Base-by-base conservation (phyloP, 2,888 invertebrate species). In the Marronus borbonicus region DNA sequence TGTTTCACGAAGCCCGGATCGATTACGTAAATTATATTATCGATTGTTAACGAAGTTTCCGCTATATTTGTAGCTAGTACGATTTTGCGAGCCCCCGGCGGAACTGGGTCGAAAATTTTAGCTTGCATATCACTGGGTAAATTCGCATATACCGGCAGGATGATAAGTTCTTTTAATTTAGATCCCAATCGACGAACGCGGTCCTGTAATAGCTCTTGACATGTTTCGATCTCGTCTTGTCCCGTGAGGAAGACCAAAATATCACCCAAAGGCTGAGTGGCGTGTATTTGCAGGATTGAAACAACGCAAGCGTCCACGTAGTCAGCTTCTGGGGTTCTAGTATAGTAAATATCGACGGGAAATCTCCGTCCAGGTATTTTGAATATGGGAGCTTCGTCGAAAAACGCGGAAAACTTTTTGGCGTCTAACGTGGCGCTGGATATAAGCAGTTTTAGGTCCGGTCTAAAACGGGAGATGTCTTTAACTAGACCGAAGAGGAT, bases 1-100 rank as follows among this genome's bases (percentile, higher is more conserved):
- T 99, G 98, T 88, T 99, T 99, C 66, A 97, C 97, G 90, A 98
- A 99, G 0, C 99, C 99, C n/a, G 99, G 98, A 90, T 99, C 99
- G 82, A 99, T 98, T 0, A 99, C 99, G 89, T 98, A 99, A 80
- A 97, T 94, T 81, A 99, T 99, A 84, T 99, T 99, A 87, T 99
- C 99, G 83, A 99, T 99, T 0, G 99, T 99, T 49, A 99, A 90
- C 1, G 99, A 99, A 0, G 99, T 99, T 90, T 99, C 99, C 0
- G 99, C 99, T 85, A 99, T 99, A 86, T 99, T 99, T 20, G 99
- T 99, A 0, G 99, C 99, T 65, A 99, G 89, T 8, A 99, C 95
- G 12, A 99, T 97, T 91, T 99, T 99, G 80, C 99, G 91, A 0
- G 99, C 98, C 80, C 97, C 96, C 8, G 96, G 96, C 58, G 99